These are phyloP conservation scores for Antheraea pernyi DNA, from an alignment of 1,140 invertebrate genomes.

Conservation along the genomic window DNA sequence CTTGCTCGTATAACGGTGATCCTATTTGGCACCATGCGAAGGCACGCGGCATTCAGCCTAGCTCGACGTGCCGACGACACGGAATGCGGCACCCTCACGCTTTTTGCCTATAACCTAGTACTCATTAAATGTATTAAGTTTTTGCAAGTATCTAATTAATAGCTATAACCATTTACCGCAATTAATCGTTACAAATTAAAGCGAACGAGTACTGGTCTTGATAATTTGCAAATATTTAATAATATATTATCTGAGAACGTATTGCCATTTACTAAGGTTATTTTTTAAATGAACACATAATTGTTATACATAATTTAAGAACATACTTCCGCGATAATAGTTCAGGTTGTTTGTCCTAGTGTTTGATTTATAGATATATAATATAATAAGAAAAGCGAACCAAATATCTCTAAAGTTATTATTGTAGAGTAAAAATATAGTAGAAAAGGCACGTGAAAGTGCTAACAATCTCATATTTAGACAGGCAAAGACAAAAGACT, in stretches of 20 bases:
- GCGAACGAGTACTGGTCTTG: not conserved
- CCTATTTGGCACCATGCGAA: conserved; percentile 18
- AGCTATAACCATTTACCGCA: not conserved
- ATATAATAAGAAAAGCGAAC: no score
- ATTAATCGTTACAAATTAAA: not conserved
- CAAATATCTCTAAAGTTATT: no score
- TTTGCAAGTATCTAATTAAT: conserved; percentile 9
- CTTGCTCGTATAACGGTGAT: conserved; percentile 22
- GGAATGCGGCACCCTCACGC: conserved; percentile 6
- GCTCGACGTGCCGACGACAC: not conserved
- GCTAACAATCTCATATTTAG: no score
- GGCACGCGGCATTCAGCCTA: conserved; percentile 7
- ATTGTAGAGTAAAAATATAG: no score
- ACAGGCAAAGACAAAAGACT: no score
- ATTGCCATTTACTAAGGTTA: not conserved
- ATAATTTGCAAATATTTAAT: not conserved
- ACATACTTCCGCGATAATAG: not conserved
- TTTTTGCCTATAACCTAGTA: conserved; percentile 2
- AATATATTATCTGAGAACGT: not conserved
- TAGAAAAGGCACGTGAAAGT: no score
- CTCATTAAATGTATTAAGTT: conserved; percentile 5
- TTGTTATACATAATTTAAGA: not conserved
- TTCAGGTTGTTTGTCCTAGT: not conserved
- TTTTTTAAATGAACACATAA: not conserved
- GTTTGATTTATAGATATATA: no score